Conservation (phyloP, 2,113 vertebrate species). For the Bufo bufo region DNA sequence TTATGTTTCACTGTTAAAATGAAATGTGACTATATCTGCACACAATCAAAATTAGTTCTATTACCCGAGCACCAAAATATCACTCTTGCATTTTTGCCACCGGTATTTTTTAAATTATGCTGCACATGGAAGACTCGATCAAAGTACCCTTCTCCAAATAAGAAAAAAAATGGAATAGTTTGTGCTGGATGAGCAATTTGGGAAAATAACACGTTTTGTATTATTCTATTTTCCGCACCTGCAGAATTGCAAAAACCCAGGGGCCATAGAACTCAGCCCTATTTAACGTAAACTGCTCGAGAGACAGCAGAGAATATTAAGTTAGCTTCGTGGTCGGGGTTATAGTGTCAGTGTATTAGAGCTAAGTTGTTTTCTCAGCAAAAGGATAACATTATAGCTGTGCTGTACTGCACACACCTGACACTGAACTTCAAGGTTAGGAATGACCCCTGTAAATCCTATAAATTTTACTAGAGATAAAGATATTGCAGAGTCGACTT, state of each 20-base stretch:
- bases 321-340: conserved; percentile 19
- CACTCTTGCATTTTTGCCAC: neutral
- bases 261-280: conserved; percentile 30
- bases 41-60: conserved; percentile 43
- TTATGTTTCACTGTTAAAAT: conserved; percentile 58
- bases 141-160: conserved; percentile 24
- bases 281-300: conserved; percentile 27
- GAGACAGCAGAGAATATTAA: conserved; percentile 42
- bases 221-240: conserved; percentile 47
- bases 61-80: conserved; percentile 14
- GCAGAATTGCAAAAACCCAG: conserved; percentile 47
- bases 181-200: conserved; percentile 47
- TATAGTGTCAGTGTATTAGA: conserved; percentile 10
- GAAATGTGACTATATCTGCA: conserved; percentile 57
- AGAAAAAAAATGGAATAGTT: conserved; percentile 36
- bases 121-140: neutral
- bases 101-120: conserved; percentile 45
- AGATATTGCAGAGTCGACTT: neutral
- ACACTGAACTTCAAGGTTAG: conserved; percentile 13
- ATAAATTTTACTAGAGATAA: neutral
- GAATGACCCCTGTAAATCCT: neutral
- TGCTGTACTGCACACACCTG: neutral
- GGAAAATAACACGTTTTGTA: conserved; percentile 37
- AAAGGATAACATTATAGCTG: conserved; percentile 22
- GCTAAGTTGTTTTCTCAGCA: conserved; percentile 11